Evolutionary conservation across 2,797 vertebrate genomes (phyloP), one percentile per base, ranked within the genome.

Genomic region (Tragelaphus oryx): DNA sequence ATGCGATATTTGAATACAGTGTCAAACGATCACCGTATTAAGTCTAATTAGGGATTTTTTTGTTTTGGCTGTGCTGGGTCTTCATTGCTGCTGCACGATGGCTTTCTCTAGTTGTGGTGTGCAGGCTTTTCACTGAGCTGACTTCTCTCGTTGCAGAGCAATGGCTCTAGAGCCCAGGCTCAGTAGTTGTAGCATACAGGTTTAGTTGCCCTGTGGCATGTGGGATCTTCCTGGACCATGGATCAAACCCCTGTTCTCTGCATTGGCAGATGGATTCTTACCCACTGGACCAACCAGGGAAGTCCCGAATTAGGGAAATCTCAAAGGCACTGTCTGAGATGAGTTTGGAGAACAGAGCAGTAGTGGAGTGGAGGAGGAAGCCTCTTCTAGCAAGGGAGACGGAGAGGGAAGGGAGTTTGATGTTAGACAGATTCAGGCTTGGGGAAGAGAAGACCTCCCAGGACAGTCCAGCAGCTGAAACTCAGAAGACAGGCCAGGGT

Each of bases 141-240:
- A 20, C 68, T 44, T 71, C 22, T 44, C 11, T 71, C 0, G 0
- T 41, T 71, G 65, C 0, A 0, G 68, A 44, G 11, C 68, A 26
- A 13, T 24, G 1, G 11, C 37, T 74, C 37, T 74, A 37, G 33
- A 18, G 33, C 18, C 9, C 65, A 68, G 65, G 9, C 65, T 68
- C 65, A 37, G 68, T 44, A 74, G 11, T 1, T 26, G 22, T 74
- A 37, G 37, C 0, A 2, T 10, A 74, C 37, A 74, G 37, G 11
- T 41, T 71, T 71, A 71, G 68, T 1, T 71, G 33, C 11, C 37
- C 37, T 44, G 68, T 13, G 37, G 20, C 68, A 74, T 26, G 37
- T 24, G 68, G 22, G 37, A 74, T 44, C 37, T 44, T 74, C 37
- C 68, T 4, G 68, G 68, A 74, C 37, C 68, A 26, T 3, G 37